Percentiles rank a stretch among this genome's conserved stretches.
phyloP scores from a whole-genome alignment of 2,113 vertebrate species.

The Labeo rohita region DNA sequence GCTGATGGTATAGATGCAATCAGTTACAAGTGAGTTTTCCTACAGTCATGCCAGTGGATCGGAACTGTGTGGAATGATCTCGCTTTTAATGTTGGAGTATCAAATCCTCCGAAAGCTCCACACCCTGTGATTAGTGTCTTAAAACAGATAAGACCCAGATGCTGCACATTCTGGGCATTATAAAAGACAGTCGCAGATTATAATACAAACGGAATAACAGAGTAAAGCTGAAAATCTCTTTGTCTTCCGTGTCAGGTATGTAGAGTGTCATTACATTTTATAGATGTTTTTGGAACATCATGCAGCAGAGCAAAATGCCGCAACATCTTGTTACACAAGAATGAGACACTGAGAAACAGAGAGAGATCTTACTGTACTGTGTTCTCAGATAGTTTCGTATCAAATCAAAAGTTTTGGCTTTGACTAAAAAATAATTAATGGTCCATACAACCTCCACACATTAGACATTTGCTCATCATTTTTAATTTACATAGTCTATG shows the following conservation, averaged over 20 bases:
- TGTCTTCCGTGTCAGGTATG: not conserved
- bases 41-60: not conserved
- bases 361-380: slow-evolving; percentile 17
- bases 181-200: slow-evolving; percentile 10
- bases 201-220: not conserved
- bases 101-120: slow-evolving; percentile 9
- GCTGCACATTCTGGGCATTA: slow-evolving; percentile 8
- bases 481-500: not conserved
- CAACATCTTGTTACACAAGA: not conserved
- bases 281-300: not conserved
- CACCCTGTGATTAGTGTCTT: slow-evolving; percentile 8
- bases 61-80: not conserved
- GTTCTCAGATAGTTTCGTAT: slow-evolving; percentile 29
- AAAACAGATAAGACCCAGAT: slow-evolving; percentile 33
- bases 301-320: not conserved
- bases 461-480: not conserved
- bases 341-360: not conserved
- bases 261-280: not conserved
- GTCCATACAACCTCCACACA: not conserved
- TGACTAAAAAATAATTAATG: slow-evolving; percentile 7
- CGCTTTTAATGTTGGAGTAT: not conserved
- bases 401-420: slow-evolving; percentile 19
- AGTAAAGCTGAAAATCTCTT: not conserved
- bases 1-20: not conserved
- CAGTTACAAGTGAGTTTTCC: not conserved